A percentile compares a stretch with the other conserved stretches of the same genome.
These are phyloP conservation scores for Mizuhopecten yessoensis DNA, from an alignment of 1,140 invertebrate species.

Conservation along the genomic window DNA sequence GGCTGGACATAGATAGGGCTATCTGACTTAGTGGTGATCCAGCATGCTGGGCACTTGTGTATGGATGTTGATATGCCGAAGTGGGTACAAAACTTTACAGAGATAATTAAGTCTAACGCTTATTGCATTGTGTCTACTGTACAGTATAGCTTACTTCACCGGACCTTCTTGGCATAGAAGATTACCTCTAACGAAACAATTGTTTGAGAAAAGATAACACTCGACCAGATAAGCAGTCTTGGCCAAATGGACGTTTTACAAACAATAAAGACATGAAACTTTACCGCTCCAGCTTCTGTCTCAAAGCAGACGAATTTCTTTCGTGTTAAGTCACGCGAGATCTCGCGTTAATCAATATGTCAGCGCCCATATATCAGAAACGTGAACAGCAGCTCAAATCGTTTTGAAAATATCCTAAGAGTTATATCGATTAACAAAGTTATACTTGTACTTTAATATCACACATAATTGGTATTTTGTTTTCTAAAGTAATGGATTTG, in stretches of 20 bases:
- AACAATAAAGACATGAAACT: too few relatives aligned
- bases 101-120: neutral
- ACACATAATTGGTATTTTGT: neutral
- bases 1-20: neutral
- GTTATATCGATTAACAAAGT: neutral
- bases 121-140: neutral
- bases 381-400: neutral
- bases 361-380: constrained; percentile 64
- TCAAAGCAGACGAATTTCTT: constrained; percentile 57
- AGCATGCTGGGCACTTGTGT: constrained; percentile 8
- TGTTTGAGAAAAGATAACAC: neutral
- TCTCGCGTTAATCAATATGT: constrained; percentile 69
- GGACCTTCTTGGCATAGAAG: too few relatives aligned
- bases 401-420: too few relatives aligned
- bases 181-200: too few relatives aligned
- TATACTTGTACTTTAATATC: neutral
- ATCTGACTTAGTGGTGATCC: neutral
- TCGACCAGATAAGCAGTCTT: neutral
- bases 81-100: neutral
- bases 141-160: neutral
- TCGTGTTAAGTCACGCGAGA: constrained; percentile 63
- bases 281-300: neutral
- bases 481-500: neutral
- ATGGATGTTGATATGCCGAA: neutral
- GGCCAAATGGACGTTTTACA: too few relatives aligned